Base-by-base conservation (phyloP, 1,140 invertebrate genomes). In the Rhynchophorus ferrugineus region DNA sequence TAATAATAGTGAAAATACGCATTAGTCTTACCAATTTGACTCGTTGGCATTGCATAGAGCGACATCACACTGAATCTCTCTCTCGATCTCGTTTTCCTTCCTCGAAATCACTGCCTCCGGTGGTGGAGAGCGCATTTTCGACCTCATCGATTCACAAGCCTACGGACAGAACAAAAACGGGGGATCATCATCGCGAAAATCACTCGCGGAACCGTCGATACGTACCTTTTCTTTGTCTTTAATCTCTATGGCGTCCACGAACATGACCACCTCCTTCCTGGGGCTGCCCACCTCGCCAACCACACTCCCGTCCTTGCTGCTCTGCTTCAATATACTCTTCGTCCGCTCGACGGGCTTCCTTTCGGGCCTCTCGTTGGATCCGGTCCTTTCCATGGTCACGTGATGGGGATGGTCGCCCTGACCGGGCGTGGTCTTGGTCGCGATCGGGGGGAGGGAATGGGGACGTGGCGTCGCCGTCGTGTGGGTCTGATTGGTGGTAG, bases 271-370 rank as follows among this genome's bases (percentile, higher is more conserved):
- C 44, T 69, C 67, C 14, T 52, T 58, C 46, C 66, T 66, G 1
- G 67, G 67, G 51, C 67, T 69, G 7, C 59, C 63, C 20, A 66
- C 37, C 17, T 58, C 56, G 8, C 38, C 56, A 17, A 21, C 19
- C 1, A 22, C 35, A 16, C 61, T 62, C 19, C 46, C 45, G 35
- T 68, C 66, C 45, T 65, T 66, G 49, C 67, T 69, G 37, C 59
- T 61, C 49, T 69, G 67, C 41, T 69, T 69, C 43, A 68, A 47
- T n/a, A 67, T 68, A 29, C 62, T 68, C 37, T 69, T 69, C 2
- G 66, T 69, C 35, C 65, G 45, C 46, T 67, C 65, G 2, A 62
- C 42, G 37, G 61, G 64, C 22, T 55, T 42, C 46, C 49, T 54
- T 9, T 49, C 48, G 13, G 38, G 29, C 14, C 33, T 37, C 1